Base-by-base conservation (phyloP, 2,888 invertebrate genomes). In the Luperina testacea region DNA sequence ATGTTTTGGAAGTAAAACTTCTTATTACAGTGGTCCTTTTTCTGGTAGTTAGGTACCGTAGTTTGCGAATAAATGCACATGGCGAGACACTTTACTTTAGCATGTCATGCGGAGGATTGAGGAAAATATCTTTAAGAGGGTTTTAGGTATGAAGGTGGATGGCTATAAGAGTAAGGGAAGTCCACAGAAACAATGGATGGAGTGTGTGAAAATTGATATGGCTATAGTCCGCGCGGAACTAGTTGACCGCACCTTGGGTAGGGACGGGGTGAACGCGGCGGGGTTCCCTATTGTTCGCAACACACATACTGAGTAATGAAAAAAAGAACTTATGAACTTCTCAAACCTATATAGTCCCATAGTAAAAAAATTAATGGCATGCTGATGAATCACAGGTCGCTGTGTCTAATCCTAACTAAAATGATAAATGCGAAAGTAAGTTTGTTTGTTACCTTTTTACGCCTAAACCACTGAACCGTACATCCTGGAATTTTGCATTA, bases 41-140 rank as follows among this genome's bases (percentile, higher is more conserved):
- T 61, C 15, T 32, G 69, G 42, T 20, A n/a, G n/a, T n/a, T n/a
- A 15, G 59, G 51, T 64, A 24, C 4, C 6, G 68, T 32, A 69
- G n/a, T n/a, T 64, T 20, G 45, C 32, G 57, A 51, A 64, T 32
- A 82, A 64, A 76, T 48, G 45, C 8, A 75, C 45, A 75, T n/a
- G n/a, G 6, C 6, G 17, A 48, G n/a, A 3, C 59, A 59, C n/a
- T 38, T 76, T 75, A 32, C 17, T 45, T 75, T 20, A 1, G 61
- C 7, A 27, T 8, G 61, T 17, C 1, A 64, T 20, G 63, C 20
- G 32, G 20, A 20, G 32, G 32, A 17, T 17, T 7, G 9, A 32
- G 32, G 32, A 32, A 4, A 59, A 32, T 32, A 64, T 64, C 1
- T 63, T 9, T 9, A 38, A 38, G 32, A 64, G 38, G 9, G 20